Conservation (phyloP, 2,888 invertebrate species). For the Cheilosia variabilis region DNA sequence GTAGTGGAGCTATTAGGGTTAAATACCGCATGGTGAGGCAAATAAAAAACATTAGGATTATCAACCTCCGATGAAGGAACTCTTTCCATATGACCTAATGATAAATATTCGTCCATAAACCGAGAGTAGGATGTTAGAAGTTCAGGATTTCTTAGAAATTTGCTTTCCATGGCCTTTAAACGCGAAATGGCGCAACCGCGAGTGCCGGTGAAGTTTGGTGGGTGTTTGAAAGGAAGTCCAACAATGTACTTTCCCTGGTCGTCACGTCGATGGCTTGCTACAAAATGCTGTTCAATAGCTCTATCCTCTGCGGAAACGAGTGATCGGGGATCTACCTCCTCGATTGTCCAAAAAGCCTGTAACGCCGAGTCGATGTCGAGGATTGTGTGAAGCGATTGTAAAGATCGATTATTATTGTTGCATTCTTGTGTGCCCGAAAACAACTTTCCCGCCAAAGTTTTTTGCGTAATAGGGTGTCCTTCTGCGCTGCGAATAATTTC, state of each 20-base stretch:
- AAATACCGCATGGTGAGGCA: too few species aligned
- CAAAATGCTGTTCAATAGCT: constrained; percentile 31
- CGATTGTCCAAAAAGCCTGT: constrained; percentile 26
- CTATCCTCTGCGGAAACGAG: constrained; percentile 28
- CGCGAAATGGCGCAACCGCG: constrained; percentile 24
- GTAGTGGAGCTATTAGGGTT: constrained; percentile 49
- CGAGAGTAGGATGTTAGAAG: constrained; percentile 24
- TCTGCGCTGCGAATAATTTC: neutral
- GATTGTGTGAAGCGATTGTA: constrained; percentile 12
- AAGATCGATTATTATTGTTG: neutral
- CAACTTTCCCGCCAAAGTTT: constrained; percentile 19
- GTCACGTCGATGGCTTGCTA: constrained; percentile 32
- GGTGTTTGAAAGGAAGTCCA: constrained; percentile 37
- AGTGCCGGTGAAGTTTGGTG: constrained; percentile 26
- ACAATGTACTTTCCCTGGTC: constrained; percentile 34
- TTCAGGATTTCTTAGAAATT: constrained; percentile 33
- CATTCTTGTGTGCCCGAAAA: too few species aligned
- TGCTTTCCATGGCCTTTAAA: constrained; percentile 22
- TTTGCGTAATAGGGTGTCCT: constrained; percentile 22
- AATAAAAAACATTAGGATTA: too few species aligned
- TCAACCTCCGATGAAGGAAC: constrained; percentile 14
- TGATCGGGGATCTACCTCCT: constrained; percentile 19
- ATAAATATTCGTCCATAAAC: constrained; percentile 69
- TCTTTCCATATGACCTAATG: constrained; percentile 55
- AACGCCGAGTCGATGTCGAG: constrained; percentile 19